Percentiles rank a stretch among this genome's conserved stretches.
Conservation (phyloP, 2,113 vertebrate species). For the Halichoeres trimaculatus region DNA sequence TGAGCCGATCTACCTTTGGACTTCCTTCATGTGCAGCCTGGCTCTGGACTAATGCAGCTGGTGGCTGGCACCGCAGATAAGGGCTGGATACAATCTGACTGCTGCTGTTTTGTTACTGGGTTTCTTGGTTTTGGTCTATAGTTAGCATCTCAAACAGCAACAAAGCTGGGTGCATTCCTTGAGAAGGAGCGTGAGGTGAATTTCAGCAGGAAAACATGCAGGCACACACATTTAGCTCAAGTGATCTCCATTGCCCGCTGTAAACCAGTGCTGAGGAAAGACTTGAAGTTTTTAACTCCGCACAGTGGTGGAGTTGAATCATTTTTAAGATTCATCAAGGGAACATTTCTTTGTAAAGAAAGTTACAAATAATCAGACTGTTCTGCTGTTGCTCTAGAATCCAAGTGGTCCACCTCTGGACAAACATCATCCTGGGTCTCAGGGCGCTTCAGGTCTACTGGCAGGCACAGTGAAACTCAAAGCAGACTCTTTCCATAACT, state of each 20-base stretch:
- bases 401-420: neutral
- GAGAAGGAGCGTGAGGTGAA: conserved; percentile 55
- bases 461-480: neutral
- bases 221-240: conserved; percentile 57
- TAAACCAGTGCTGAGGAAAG: conserved; percentile 42
- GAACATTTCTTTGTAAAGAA: conserved; percentile 8
- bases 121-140: conserved; percentile 63
- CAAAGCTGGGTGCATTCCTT: conserved; percentile 68
- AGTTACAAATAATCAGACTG: conserved; percentile 18
- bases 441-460: neutral
- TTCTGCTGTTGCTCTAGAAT: conserved; percentile 8
- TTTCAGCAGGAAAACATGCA: conserved; percentile 63
- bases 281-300: conserved; percentile 53
- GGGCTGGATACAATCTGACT: conserved; percentile 75
- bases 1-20: conserved; percentile 62
- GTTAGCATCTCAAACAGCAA: conserved; percentile 70
- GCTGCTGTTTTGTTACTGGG: conserved; percentile 69
- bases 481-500: conserved; percentile 11
- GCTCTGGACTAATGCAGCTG: conserved; percentile 73
- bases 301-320: conserved; percentile 49
- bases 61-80: conserved; percentile 71
- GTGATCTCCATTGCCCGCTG: conserved; percentile 62
- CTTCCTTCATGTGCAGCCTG: conserved; percentile 63
- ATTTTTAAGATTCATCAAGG: conserved; percentile 29
- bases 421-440: neutral